These are phyloP conservation scores for Chrysemys picta DNA, from an alignment of 2,113 vertebrate species.

Conservation along the genomic window DNA sequence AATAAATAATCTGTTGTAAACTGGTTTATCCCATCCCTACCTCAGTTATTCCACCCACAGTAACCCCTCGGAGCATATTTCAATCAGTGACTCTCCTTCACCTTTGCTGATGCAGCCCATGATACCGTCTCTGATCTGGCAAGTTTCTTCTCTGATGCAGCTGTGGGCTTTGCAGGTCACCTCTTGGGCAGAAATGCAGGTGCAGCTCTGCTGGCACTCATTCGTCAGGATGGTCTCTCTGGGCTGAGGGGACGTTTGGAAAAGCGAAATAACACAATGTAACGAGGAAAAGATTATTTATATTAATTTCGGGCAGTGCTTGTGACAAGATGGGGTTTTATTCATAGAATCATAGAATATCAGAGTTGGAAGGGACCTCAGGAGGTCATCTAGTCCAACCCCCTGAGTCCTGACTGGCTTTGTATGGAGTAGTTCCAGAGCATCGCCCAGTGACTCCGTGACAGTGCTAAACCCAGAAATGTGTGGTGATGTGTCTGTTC, in stretches of 20 bases:
- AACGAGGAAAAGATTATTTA: neutral
- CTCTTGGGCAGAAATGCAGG: slow-evolving; percentile 70
- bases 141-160: slow-evolving; percentile 77
- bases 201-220: slow-evolving; percentile 76
- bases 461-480: neutral
- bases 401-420: no score
- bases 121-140: slow-evolving; percentile 74
- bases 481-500: neutral
- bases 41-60: neutral
- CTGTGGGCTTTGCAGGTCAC: slow-evolving; percentile 75
- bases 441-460: no score
- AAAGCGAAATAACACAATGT: no score
- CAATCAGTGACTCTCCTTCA: slow-evolving; percentile 24
- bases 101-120: slow-evolving; percentile 81
- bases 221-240: slow-evolving; percentile 67
- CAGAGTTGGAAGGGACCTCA: no score
- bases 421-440: no score
- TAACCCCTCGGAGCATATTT: neutral
- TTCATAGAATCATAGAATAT: no score
- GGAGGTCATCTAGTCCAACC: no score
- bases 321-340: no score
- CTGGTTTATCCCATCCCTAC: no score
- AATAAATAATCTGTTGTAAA: neutral
- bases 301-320: neutral
- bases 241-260: slow-evolving; percentile 70